Evolutionary conservation across 2,113 vertebrate species (phyloP).

Genomic region (Heterotilapia buettikoferi): DNA sequence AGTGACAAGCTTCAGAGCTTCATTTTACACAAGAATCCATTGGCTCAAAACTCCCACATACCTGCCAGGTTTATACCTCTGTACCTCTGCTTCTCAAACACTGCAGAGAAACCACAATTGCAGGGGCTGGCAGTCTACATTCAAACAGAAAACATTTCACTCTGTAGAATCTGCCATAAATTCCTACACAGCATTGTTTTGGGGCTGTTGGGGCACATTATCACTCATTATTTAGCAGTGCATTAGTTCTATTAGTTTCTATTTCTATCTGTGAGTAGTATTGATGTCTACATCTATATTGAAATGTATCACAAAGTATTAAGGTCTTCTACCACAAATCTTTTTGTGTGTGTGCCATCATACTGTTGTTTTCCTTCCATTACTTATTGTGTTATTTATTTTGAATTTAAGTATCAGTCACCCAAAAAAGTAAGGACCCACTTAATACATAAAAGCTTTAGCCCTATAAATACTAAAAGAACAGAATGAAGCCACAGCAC

Average conservation of each 20-base stretch:
- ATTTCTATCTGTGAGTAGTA: not conserved
- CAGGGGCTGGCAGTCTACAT: not conserved
- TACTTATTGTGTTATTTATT: not conserved
- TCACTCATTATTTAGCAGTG: not conserved
- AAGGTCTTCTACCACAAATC: not conserved
- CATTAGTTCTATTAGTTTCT: not conserved
- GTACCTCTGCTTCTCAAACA: not conserved
- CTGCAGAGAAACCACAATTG: not conserved
- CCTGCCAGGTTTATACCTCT: constrained; percentile 19
- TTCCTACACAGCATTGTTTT: not conserved
- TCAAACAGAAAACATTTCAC: not conserved
- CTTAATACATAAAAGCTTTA: not conserved
- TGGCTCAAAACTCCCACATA: constrained; percentile 39
- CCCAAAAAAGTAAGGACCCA: not conserved
- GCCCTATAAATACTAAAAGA: not conserved
- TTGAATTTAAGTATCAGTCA: not conserved
- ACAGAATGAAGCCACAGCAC: not conserved
- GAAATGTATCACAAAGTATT: not conserved
- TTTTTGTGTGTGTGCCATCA: not conserved
- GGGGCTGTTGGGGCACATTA: not conserved
- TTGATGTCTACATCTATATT: not conserved
- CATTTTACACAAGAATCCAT: constrained; percentile 30
- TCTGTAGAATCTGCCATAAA: not conserved
- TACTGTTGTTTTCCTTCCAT: not conserved
- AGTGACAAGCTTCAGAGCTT: constrained; percentile 21